These are phyloP conservation scores for Pseudonaja textilis DNA, from an alignment of 2,113 vertebrate genomes.

Conservation along the genomic window DNA sequence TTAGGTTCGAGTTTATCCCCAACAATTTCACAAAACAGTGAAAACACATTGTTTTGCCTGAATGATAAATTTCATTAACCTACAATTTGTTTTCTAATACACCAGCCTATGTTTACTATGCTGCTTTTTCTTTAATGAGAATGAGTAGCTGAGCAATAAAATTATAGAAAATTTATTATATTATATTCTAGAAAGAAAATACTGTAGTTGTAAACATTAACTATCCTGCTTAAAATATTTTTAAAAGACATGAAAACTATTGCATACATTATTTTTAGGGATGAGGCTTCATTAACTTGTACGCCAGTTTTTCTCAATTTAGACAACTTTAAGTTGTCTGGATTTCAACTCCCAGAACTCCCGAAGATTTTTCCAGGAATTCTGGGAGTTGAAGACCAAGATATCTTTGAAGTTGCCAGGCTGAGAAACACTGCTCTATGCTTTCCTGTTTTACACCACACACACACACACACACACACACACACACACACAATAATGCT, in stretches of 20 bases:
- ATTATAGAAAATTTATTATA: background rate
- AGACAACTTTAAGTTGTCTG: background rate
- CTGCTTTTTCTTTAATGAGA: background rate
- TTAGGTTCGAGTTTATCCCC: background rate
- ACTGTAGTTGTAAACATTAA: background rate
- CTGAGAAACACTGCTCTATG: background rate
- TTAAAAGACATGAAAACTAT: background rate
- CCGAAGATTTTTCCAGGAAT: background rate
- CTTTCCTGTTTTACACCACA: background rate
- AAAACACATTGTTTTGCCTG: background rate
- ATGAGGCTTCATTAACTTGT: background rate
- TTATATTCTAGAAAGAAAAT: background rate
- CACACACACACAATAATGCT: background rate
- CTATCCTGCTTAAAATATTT: background rate
- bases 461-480: too few species aligned
- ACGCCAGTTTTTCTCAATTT: background rate
- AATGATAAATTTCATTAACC: background rate
- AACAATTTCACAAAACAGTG: background rate
- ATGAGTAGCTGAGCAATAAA: background rate
- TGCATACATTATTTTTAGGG: background rate
- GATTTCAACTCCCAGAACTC: background rate
- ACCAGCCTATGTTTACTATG: background rate
- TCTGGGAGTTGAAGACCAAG: background rate
- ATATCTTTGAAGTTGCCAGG: too few species aligned
- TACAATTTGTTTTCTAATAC: background rate